Conservation (phyloP, 2,113 vertebrate species). For the Todiramphus saurophagus region DNA sequence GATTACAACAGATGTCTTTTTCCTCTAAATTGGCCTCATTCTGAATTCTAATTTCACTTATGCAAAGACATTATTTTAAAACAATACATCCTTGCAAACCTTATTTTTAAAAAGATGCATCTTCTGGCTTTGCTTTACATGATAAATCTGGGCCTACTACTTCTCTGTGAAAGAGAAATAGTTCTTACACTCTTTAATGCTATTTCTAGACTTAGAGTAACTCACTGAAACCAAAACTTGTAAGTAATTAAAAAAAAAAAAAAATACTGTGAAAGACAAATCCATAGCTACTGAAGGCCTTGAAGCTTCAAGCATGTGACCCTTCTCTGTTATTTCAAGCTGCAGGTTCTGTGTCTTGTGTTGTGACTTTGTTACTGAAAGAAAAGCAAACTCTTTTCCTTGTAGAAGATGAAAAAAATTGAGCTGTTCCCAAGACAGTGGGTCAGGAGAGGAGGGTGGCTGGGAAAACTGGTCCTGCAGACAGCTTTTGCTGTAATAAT, state of each 20-base stretch:
- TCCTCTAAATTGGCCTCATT: background rate
- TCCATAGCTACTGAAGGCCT: background rate
- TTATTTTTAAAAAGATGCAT: accelerated
- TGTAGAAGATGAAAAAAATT: background rate
- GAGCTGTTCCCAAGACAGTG: background rate
- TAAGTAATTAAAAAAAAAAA: background rate
- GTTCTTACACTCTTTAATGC: background rate
- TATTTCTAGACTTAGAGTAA: background rate
- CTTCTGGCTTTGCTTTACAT: background rate
- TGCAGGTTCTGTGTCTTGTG: background rate
- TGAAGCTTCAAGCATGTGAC: background rate
- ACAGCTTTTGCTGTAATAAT: background rate
- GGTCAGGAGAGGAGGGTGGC: accelerated
- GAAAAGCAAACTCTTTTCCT: background rate
- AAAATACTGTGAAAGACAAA: background rate
- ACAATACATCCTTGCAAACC: background rate
- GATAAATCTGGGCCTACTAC: background rate
- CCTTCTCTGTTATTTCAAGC: background rate
- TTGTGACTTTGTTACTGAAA: background rate
- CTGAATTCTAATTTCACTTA: background rate
- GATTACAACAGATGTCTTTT: accelerated
- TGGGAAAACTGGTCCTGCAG: background rate
- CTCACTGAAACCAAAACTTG: background rate
- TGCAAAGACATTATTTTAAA: background rate
- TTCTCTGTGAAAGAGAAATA: background rate